Conservation (phyloP, 2,888 invertebrate species). For the Acanthacorydalis orientalis region DNA sequence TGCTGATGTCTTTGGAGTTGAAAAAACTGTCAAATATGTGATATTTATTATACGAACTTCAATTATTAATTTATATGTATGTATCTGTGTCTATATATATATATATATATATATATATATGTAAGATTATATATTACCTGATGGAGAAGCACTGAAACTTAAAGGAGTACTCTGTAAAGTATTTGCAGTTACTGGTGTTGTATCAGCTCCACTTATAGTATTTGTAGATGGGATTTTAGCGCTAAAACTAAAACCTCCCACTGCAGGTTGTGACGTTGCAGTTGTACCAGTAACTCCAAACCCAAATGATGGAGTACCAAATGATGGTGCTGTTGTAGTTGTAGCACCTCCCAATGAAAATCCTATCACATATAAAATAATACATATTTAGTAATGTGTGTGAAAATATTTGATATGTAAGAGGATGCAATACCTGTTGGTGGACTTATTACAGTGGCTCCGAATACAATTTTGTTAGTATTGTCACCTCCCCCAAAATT, state of each 20-base stretch:
- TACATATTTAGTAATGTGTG: too few relatives aligned
- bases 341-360: slow-evolving; percentile 22
- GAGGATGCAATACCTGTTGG: slow-evolving; percentile 19
- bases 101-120: too few relatives aligned
- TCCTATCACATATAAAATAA: too few relatives aligned
- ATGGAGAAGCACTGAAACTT: too few relatives aligned
- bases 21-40: too few relatives aligned
- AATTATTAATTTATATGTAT: too few relatives aligned
- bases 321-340: slow-evolving; percentile 22
- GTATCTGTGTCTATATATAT: too few relatives aligned
- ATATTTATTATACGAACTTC: too few relatives aligned
- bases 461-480: slow-evolving; percentile 18
- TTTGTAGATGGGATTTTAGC: slow-evolving; percentile 8
- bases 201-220: slow-evolving; percentile 7
- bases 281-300: slow-evolving; percentile 14
- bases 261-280: slow-evolving; percentile 5
- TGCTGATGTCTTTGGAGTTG: background rate
- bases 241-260: slow-evolving; percentile 4
- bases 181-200: too few relatives aligned
- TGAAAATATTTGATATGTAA: background rate
- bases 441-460: slow-evolving; percentile 16
- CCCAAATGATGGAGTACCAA: slow-evolving; percentile 21
- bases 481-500: slow-evolving; percentile 23
- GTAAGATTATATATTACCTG: too few relatives aligned
- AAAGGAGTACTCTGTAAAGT: too few relatives aligned